These are phyloP conservation scores for Acronicta alni DNA, from an alignment of 2,888 invertebrate genomes.

Conservation along the genomic window DNA sequence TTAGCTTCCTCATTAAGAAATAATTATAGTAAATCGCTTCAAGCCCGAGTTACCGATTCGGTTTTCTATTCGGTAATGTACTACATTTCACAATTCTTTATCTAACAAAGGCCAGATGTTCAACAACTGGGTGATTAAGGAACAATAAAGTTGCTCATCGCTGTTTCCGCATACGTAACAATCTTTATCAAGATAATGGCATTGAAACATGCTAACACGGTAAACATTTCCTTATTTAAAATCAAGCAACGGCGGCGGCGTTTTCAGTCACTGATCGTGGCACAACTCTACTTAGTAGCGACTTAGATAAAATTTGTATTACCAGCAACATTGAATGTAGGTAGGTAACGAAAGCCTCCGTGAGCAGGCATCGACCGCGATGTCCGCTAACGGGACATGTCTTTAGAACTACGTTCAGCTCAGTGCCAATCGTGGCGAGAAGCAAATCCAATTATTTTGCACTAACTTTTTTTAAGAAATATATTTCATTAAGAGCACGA, in stretches of 20 bases:
- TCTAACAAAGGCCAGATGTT: conserved; percentile 77
- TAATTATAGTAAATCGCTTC: conserved; percentile 19
- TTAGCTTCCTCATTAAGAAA: conserved; percentile 58
- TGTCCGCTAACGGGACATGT: conserved; percentile 81
- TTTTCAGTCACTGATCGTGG: conserved; percentile 34
- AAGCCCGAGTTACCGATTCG: conserved; percentile 1
- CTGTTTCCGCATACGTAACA: conserved; percentile 83
- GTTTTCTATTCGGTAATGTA: neutral
- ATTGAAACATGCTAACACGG: conserved; percentile 79
- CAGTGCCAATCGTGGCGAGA: conserved; percentile 58
- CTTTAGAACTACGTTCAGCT: conserved; percentile 71
- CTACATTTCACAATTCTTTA: conserved; percentile 49
- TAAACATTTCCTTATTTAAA: conserved; percentile 74
- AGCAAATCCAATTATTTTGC: conserved; percentile 67
- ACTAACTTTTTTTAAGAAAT: conserved; percentile 64
- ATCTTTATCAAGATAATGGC: conserved; percentile 81
- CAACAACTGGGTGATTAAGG: conserved; percentile 70
- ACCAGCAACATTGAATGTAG: conserved; percentile 36
- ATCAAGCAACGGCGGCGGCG: conserved; percentile 31
- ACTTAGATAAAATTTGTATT: conserved; percentile 34
- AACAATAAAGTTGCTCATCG: conserved; percentile 78
- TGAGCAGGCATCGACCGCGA: conserved; percentile 73
- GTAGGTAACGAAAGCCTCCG: conserved; percentile 63
- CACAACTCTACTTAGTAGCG: conserved; percentile 12
- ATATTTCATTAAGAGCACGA: conserved; percentile 70